Evolutionary conservation across 2,888 invertebrate species (phyloP), one percentile per base, ranked within the genome.

Genomic region (Aspidapion aeneum): DNA sequence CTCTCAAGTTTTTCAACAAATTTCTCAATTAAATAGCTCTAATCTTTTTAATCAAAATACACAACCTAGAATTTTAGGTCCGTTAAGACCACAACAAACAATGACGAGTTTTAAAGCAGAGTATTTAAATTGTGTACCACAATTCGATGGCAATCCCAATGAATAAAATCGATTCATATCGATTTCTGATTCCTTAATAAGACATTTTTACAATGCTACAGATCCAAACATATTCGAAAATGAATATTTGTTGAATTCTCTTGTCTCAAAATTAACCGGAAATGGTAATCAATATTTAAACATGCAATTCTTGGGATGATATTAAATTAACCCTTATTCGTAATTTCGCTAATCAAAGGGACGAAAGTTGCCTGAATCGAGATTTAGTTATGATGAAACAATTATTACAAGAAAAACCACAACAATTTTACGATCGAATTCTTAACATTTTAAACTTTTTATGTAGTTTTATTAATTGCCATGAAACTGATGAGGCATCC

Each of bases 341-440:
- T 48, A 66, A 63, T 60, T 69, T 64, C 48, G 63, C 66, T 20
- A 66, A 69, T 61, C 65, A 65, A 60, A 35, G 67, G 12, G 66
- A 69, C 54, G 67, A 69, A 57, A 62, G 62, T 52, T 68, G 63
- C 35, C 54, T 68, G 18, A 68, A 69, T 60, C 49, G 64, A 58
- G 68, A 68, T 61, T 52, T 68, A 18, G 62, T 66, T n/a, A 60
- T 65, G 60, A 16, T 68, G 22, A 60, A 55, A 60, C 68, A 69
- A 63, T 22, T 50, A 55, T 18, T 57, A 18, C 56, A 61, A 50
- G 69, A 68, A 60, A 65, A 55, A 51, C 64, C 66, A 18, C 65
- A 68, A 63, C 60, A 68, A 58, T 69, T 67, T 58, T 66, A 60
- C 55, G 65, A 69, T 21, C 20, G 64, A 22, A 48, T 48, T 56